A percentile compares a stretch with the other conserved stretches of the same genome.
These are phyloP conservation scores for Megathymus violae DNA, from an alignment of 1,140 invertebrate genomes.

Conservation along the genomic window DNA sequence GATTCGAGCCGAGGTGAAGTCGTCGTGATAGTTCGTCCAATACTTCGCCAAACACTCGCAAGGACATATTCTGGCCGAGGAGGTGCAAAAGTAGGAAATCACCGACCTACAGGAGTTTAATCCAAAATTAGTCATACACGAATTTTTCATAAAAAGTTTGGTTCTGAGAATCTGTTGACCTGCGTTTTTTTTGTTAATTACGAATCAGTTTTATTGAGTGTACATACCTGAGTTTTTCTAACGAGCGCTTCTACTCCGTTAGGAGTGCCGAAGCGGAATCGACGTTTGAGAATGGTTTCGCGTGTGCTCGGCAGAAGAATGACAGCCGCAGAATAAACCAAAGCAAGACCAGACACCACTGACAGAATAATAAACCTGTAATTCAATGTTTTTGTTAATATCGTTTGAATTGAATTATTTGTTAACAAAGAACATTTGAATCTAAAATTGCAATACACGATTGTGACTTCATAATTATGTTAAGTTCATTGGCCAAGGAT, in stretches of 20 bases:
- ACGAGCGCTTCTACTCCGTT: constrained; percentile 89
- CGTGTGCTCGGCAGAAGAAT: constrained; percentile 91
- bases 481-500: constrained; percentile 40
- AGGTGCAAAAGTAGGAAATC: constrained; percentile 93
- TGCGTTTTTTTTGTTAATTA: not conserved
- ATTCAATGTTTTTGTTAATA: no score
- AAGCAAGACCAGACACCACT: constrained; percentile 88
- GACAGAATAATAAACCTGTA: constrained; percentile 91
- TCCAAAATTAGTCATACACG: constrained; percentile 1
- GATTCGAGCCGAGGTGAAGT: constrained; percentile 88
- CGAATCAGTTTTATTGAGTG: not conserved
- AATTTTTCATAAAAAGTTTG: constrained; percentile 1
- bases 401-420: no score
- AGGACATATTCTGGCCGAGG: constrained; percentile 93
- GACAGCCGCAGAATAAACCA: constrained; percentile 92
- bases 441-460: no score
- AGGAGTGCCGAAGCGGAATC: constrained; percentile 90
- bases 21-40: constrained; percentile 86
- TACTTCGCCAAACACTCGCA: constrained; percentile 91
- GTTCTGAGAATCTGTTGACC: not conserved
- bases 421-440: no score
- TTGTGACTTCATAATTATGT: not conserved
- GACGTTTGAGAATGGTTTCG: constrained; percentile 90
- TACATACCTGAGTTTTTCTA: constrained; percentile 89
- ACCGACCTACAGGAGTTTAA: constrained; percentile 86